Conservation (phyloP, 37 sponge, comb jelly and placozoan species). For the Sycon ciliatum region DNA sequence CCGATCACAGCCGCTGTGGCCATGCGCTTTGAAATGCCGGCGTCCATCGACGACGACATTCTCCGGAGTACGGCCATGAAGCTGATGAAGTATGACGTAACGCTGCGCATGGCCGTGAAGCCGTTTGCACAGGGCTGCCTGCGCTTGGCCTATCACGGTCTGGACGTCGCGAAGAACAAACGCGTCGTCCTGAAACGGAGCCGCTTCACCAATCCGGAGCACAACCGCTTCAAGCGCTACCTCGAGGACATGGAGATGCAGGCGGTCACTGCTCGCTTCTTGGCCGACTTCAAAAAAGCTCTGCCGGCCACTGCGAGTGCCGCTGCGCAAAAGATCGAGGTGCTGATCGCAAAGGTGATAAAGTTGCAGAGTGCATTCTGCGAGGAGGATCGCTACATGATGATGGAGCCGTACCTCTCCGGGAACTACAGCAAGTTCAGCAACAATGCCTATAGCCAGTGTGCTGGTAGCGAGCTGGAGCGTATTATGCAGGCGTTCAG, state of each 20-base stretch:
- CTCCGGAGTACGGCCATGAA: too few relatives aligned
- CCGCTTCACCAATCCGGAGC: slow-evolving; percentile 10
- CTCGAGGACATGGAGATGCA: slow-evolving; percentile 34
- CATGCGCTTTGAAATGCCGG: too few relatives aligned
- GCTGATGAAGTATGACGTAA: too few relatives aligned
- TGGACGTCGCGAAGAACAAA: slow-evolving; percentile 27
- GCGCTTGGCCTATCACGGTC: slow-evolving; percentile 39
- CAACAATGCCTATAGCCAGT: slow-evolving; percentile 44
- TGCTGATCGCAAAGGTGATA: slow-evolving; percentile 27
- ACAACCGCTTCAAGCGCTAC: slow-evolving; percentile 36
- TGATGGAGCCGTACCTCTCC: slow-evolving; percentile 26
- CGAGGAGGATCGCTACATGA: too few relatives aligned
- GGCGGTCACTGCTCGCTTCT: slow-evolving; percentile 34
- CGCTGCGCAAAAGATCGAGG: slow-evolving; percentile 10
- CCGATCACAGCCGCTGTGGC: too few relatives aligned
- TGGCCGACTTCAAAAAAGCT: slow-evolving; percentile 40
- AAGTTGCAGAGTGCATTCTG: background rate
- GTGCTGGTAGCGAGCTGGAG: slow-evolving; percentile 11
- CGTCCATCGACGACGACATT: too few relatives aligned
- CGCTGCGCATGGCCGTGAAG: too few relatives aligned
- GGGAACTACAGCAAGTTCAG: slow-evolving; percentile 55
- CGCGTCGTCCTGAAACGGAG: slow-evolving; percentile 41
- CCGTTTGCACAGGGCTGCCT: slow-evolving; percentile 53
- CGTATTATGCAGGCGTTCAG: slow-evolving; percentile 59
- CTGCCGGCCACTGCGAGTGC: slow-evolving; percentile 6